Base-by-base conservation (phyloP, 2,888 invertebrate genomes). In the Entomobrya multifasciata region DNA sequence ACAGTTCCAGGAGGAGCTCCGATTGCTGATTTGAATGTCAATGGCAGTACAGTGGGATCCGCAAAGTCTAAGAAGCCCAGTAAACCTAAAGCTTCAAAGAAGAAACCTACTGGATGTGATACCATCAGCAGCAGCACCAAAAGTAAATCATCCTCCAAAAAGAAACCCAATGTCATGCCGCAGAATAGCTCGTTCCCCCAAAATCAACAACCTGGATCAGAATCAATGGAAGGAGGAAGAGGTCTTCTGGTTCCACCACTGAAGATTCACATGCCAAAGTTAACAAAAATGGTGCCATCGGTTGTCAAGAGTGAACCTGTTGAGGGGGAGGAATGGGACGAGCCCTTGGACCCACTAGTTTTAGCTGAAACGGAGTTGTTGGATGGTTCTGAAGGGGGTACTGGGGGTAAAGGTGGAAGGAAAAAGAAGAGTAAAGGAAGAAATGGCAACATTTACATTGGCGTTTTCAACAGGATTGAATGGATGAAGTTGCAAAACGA, bases 371-470 rank as follows among this genome's bases (percentile, higher is more conserved):
- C 30, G 13, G 79, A 67, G 20, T n/a, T 36, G 17, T 15, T 36
- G 36, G 78, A 44, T n/a, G 41, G 27, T 47, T 36, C 47, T 1
- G 30, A 41, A 27, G 70, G n/a, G n/a, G n/a, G n/a, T n/a, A n/a
- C n/a, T n/a, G n/a, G n/a, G n/a, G n/a, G n/a, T n/a, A n/a, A n/a
- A n/a, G n/a, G n/a, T n/a, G n/a, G n/a, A 5, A 41, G 86, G 27
- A 79, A 76, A 44, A 87, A 87, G 80, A 87, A 87, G 44, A 79
- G 84, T 30, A 87, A 87, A 55, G 87, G 87, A 20, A 44, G 87
- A 20, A 87, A 87, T 79, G 87, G 87, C 8, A 87, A 87, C 55
- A 87, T 87, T 62, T 87, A 87, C 80, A 87, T 87, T 65, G 87
- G 87, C n/a, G 87, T 87, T 6, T 55, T 74, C 22, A 87, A 87